Conservation (phyloP, 2,797 vertebrate genomes). For the Florisuga fusca region DNA sequence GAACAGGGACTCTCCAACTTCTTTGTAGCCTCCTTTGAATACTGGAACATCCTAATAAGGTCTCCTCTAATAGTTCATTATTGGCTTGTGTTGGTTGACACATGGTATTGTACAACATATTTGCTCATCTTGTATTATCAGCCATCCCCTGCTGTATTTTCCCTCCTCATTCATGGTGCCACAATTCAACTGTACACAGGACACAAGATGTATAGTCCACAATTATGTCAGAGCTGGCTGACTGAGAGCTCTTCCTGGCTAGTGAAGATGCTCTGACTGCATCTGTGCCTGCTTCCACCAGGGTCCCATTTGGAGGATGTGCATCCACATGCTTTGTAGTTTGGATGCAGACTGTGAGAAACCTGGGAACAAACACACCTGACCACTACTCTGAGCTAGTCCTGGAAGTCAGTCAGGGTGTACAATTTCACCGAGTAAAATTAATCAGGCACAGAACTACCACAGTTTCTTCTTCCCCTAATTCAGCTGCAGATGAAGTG, state of each 20-base stretch:
- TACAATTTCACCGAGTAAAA: background rate
- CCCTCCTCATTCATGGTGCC: background rate
- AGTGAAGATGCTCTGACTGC: background rate
- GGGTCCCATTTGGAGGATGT: rapidly evolving
- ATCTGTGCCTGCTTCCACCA: background rate
- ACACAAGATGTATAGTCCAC: background rate
- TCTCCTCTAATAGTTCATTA: background rate
- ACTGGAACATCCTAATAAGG: no score
- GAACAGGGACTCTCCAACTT: no score
- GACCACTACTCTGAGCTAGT: background rate
- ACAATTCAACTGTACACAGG: background rate
- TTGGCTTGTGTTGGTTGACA: background rate
- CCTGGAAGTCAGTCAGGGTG: background rate
- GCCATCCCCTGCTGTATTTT: background rate
- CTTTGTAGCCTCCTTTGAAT: no score
- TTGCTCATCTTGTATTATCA: background rate
- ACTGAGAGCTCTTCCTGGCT: background rate
- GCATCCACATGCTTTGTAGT: background rate
- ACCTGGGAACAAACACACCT: background rate
- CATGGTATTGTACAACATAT: background rate
- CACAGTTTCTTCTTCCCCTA: background rate
- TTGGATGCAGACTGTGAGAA: background rate
- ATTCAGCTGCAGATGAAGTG: background rate
- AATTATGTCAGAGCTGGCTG: background rate
- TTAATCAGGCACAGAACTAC: background rate